Conservation (phyloP, 2,113 vertebrate species). For the Crocuta crocuta region DNA sequence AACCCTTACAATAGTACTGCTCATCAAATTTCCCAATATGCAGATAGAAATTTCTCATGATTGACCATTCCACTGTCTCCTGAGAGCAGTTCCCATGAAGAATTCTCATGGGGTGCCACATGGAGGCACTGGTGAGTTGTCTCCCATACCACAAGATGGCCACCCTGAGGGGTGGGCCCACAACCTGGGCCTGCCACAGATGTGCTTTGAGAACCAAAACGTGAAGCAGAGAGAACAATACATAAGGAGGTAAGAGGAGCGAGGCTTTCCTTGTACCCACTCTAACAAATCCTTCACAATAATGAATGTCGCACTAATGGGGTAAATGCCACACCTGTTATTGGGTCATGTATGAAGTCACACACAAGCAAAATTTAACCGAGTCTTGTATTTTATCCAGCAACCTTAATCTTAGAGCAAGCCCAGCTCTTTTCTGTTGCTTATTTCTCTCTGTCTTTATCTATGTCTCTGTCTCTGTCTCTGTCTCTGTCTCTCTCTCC, state of each 20-base stretch:
- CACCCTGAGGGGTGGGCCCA: rapidly evolving
- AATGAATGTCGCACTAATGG: not conserved
- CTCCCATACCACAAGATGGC: not conserved
- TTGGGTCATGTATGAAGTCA: not conserved
- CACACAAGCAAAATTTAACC: not conserved
- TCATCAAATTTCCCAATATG: not conserved
- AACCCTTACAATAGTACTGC: not conserved
- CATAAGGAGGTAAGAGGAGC: not conserved
- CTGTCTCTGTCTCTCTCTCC: not conserved
- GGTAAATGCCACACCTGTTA: not conserved
- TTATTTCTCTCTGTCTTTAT: not conserved
- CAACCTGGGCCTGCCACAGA: not conserved
- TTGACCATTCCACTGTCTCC: not conserved
- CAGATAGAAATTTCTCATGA: not conserved
- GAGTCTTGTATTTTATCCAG: not conserved
- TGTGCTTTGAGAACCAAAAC: not conserved
- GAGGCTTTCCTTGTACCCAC: too few relatives aligned
- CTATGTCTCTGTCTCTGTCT: not conserved
- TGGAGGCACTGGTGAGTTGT: rapidly evolving
- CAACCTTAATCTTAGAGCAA: not conserved
- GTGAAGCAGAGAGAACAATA: not conserved
- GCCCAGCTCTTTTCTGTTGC: not conserved
- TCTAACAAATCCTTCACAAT: not conserved
- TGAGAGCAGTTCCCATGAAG: not conserved
- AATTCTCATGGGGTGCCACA: not conserved